Evolutionary conservation across 1,140 invertebrate species (phyloP), one percentile per base, ranked within the genome.

Genomic region (Eurosta solidaginis): DNA sequence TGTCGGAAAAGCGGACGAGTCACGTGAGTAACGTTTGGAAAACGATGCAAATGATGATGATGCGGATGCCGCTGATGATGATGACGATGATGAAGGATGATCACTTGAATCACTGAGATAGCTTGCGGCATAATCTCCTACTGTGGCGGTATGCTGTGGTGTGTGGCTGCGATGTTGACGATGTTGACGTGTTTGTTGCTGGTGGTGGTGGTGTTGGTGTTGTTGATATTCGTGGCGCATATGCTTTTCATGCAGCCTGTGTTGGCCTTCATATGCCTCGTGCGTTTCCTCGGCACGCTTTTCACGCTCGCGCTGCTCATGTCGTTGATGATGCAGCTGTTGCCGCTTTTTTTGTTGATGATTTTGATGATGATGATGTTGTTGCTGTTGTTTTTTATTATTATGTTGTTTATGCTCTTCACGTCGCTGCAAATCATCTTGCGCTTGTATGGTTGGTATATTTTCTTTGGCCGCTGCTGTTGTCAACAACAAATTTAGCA

Each of bases 11-110:
- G 79, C 54, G n/a, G 54, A 83, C 0, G 85, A 85, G 77, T 86
- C 85, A 5, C 85, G 83, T 0, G 85, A 86, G 77, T 80, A 83
- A 9, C 85, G 83, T 74, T 80, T 83, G 7, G 47, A 78, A 14
- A 80, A 80, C 36, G 77, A 80, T 49, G 40, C 77, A 68, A n/a
- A 47, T 79, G 80, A 27, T 81, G 81, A 20, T 80, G 80, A 22
- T 80, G 45, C 14, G 3, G 45, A n/a, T 47, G 45, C 45, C n/a
- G 45, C 7, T 4, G 33, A 45, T 47, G 33, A 7, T 3, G 50
- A 54, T 45, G 59, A 20, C n/a, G 20, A 77, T 52, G 52, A 77
- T 33, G 76, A 52, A 77, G 76, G 59, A 42, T 68, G 27, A 68
- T 27, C 68, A 12, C 54, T 54, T 40, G 42, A 77, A 40, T 20